Evolutionary conservation across 23 tunicate genomes (phyloP).

Genomic region (Aplidium turbinatum): DNA sequence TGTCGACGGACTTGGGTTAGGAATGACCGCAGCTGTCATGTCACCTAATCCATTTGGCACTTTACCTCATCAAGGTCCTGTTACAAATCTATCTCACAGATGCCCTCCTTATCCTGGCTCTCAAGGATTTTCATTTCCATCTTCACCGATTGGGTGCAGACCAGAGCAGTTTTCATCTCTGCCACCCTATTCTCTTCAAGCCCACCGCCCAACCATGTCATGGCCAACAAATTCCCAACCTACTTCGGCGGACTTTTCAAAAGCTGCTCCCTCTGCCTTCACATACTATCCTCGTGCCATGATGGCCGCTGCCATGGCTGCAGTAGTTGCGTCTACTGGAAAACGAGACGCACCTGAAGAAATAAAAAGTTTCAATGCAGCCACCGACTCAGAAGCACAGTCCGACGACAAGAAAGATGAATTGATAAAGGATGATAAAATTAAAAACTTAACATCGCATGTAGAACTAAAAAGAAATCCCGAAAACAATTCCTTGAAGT

Average conservation of each 20-base stretch:
- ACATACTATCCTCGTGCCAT: constrained; percentile 48
- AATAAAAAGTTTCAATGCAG: not conserved
- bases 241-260: not conserved
- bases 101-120: constrained; percentile 16
- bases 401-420: not conserved
- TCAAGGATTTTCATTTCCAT: constrained; percentile 3
- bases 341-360: constrained; percentile 6
- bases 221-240: constrained; percentile 16
- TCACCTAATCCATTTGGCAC: constrained; percentile 37
- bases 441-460: no score
- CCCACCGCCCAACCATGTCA: constrained; percentile 19
- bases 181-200: constrained; percentile 15
- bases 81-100: constrained; percentile 1
- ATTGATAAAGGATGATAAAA: not conserved
- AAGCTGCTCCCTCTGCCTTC: constrained; percentile 19
- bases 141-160: constrained; percentile 14
- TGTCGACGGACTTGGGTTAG: constrained; percentile 66
- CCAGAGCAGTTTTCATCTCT: constrained; percentile 4
- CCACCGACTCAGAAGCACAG: not conserved
- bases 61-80: constrained; percentile 1
- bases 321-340: constrained; percentile 25
- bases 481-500: no score
- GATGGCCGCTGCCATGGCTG: constrained; percentile 54
- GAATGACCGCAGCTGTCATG: constrained; percentile 59
- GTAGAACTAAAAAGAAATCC: no score